Conservation (phyloP, 2,797 vertebrate species). For the Rhinoraja longicauda region DNA sequence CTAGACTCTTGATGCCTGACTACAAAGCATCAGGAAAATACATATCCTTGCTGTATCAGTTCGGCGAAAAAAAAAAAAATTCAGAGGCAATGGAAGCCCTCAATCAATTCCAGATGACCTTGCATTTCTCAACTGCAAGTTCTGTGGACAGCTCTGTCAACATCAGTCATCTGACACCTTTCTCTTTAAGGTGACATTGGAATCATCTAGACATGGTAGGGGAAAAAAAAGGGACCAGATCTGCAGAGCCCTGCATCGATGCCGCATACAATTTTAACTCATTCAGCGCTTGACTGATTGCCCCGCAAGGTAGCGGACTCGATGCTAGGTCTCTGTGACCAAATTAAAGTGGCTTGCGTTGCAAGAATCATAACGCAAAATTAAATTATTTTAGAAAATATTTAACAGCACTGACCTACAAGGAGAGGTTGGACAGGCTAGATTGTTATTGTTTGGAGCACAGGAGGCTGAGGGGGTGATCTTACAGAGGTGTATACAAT, state of each 20-base stretch:
- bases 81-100: background rate
- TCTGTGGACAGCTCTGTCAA: slow-evolving; percentile 29
- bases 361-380: background rate
- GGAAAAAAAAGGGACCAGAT: slow-evolving; percentile 8
- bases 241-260: slow-evolving; percentile 3
- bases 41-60: background rate
- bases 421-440: no score
- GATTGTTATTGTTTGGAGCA: no score
- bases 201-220: slow-evolving; percentile 11
- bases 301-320: no score
- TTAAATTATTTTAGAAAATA: background rate
- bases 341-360: background rate
- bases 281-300: background rate
- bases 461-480: no score
- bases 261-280: slow-evolving; percentile 25
- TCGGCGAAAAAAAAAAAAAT: background rate
- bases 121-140: slow-evolving; percentile 6
- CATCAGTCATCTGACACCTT: slow-evolving; percentile 35
- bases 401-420: no score
- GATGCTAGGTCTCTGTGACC: background rate
- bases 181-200: slow-evolving; percentile 28
- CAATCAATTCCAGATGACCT: slow-evolving; percentile 36
- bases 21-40: slow-evolving; percentile 14
- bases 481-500: no score
- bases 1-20: slow-evolving; percentile 11